A percentile compares a stretch with the other conserved stretches of the same genome.
phyloP scores from a whole-genome alignment of 2,113 vertebrate species.

The Phyllostomus hastatus region DNA sequence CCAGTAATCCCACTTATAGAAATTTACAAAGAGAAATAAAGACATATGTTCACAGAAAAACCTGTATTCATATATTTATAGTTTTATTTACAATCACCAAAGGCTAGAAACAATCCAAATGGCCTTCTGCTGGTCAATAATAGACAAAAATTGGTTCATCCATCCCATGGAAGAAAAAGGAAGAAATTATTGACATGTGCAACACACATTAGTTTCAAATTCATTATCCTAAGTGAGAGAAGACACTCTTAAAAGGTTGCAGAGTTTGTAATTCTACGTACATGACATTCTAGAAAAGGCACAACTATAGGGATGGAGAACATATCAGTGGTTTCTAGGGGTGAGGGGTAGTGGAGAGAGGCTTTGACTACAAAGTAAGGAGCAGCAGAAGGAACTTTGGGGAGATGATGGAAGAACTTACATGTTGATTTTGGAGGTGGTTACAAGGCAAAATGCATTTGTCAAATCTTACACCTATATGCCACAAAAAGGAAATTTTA shows the following conservation, averaged over 20 bases:
- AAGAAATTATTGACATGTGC: neutral
- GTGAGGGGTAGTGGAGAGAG: neutral
- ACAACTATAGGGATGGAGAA: neutral
- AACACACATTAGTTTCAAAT: neutral
- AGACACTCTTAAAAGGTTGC: neutral
- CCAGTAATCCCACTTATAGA: constrained; percentile 45
- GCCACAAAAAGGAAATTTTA: neutral
- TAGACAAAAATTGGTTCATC: neutral
- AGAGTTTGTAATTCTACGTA: neutral
- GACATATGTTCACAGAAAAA: constrained; percentile 35
- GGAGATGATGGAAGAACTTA: neutral
- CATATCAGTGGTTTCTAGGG: neutral
- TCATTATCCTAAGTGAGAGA: neutral
- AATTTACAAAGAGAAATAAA: constrained; percentile 23
- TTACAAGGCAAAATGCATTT: neutral
- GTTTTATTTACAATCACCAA: neutral
- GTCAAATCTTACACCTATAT: neutral
- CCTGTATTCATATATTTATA: neutral
- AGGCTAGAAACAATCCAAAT: neutral
- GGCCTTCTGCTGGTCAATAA: neutral
- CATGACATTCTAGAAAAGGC: neutral
- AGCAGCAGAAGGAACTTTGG: neutral
- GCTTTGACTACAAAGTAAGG: neutral
- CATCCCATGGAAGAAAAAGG: neutral
- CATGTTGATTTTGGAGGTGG: neutral